Evolutionary conservation across 2,113 vertebrate species (phyloP).

Genomic region (Mirza zaza): DNA sequence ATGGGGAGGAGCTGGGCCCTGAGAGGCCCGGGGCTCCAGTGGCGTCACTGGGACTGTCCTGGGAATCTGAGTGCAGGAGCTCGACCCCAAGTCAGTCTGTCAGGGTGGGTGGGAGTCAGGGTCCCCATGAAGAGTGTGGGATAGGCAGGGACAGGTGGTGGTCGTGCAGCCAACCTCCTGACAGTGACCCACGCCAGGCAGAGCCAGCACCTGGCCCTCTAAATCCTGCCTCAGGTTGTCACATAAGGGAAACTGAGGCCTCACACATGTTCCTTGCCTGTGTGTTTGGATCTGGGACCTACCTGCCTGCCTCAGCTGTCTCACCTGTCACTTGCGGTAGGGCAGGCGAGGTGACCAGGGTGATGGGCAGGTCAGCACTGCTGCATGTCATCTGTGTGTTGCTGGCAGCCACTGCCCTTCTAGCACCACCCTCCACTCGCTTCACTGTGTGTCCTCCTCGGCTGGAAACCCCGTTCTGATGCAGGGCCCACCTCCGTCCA

Average conservation of each 20-base stretch:
- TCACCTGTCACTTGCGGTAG: background rate
- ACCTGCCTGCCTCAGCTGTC: background rate
- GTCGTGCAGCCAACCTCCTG: background rate
- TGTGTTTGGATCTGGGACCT: background rate
- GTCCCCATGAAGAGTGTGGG: background rate
- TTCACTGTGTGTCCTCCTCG: too few relatives aligned
- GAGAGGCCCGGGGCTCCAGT: too few relatives aligned
- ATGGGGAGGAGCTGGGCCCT: too few relatives aligned
- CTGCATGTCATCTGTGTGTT: background rate
- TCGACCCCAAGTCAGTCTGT: background rate
- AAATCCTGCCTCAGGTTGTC: background rate
- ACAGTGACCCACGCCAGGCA: accelerated
- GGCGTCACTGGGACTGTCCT: too few relatives aligned
- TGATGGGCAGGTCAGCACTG: background rate
- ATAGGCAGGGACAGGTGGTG: background rate
- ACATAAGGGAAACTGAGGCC: background rate
- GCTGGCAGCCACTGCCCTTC: background rate
- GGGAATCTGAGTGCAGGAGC: too few relatives aligned
- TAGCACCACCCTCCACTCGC: too few relatives aligned
- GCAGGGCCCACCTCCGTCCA: background rate
- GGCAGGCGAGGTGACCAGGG: too few relatives aligned
- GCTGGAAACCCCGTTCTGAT: background rate
- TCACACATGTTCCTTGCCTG: too few relatives aligned
- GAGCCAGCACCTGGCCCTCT: too few relatives aligned
- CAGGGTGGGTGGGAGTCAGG: accelerated